These are phyloP conservation scores for Rhopalosiphum maidis DNA, from an alignment of 1,140 invertebrate genomes.

Conservation along the genomic window DNA sequence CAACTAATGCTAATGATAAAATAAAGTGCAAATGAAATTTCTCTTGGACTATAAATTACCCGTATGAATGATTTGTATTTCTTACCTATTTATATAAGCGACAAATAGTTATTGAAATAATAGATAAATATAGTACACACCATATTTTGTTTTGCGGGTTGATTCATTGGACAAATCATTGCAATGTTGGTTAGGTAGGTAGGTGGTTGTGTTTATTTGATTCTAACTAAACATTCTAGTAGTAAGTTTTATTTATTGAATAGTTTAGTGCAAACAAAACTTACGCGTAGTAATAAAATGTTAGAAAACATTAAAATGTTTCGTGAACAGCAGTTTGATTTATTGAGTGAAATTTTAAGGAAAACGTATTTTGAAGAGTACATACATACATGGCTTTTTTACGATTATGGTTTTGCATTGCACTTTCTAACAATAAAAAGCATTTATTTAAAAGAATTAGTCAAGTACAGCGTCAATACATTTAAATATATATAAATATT, in stretches of 20 bases:
- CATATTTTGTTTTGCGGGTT: not conserved
- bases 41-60: not conserved
- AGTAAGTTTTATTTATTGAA: not conserved
- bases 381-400: not conserved
- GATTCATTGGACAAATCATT: not conserved
- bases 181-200: not conserved
- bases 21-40: not conserved
- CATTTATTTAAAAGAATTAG: not conserved
- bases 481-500: not conserved
- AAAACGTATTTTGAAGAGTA: not conserved
- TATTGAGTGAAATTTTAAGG: not conserved
- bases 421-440: constrained; percentile 24
- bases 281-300: not conserved
- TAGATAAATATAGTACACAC: not conserved
- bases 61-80: not conserved
- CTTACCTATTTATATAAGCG: not conserved
- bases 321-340: not conserved
- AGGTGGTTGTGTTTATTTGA: not conserved
- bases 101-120: not conserved
- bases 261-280: not conserved
- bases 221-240: not conserved
- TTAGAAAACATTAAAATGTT: not conserved
- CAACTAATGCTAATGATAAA: not conserved
- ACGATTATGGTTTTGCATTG: not conserved
- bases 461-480: not conserved